Evolutionary conservation across 2,888 invertebrate genomes (phyloP).

Genomic region (Nomada ferruginata): DNA sequence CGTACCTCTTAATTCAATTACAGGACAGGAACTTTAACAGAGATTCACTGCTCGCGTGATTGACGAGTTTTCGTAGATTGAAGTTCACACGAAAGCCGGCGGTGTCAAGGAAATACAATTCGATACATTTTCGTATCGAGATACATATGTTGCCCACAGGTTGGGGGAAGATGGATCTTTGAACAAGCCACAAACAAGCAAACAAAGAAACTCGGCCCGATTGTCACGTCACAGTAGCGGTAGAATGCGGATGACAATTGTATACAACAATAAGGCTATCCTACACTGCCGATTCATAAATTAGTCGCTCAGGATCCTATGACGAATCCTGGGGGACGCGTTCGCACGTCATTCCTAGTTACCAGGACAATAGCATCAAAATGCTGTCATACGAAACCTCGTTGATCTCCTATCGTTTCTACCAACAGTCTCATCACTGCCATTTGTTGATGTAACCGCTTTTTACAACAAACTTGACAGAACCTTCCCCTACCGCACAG

Average conservation of each 20-base stretch:
- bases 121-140: slow-evolving; percentile 20
- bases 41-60: neutral
- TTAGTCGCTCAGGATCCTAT: slow-evolving; percentile 80
- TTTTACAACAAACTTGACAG: neutral
- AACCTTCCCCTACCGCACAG: neutral
- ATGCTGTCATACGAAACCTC: slow-evolving; percentile 76
- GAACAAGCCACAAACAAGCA: slow-evolving; percentile 78
- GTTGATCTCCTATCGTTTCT: slow-evolving; percentile 46
- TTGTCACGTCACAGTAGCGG: slow-evolving; percentile 77
- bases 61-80: neutral
- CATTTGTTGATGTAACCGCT: slow-evolving; percentile 12
- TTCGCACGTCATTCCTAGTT: slow-evolving; percentile 79
- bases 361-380: slow-evolving; percentile 75
- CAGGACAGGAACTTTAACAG: too few species aligned
- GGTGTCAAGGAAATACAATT: slow-evolving; percentile 17
- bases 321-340: slow-evolving; percentile 78
- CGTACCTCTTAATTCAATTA: too few species aligned
- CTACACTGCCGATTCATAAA: slow-evolving; percentile 77
- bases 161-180: slow-evolving; percentile 34
- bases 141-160: slow-evolving; percentile 20
- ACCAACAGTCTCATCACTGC: slow-evolving; percentile 31
- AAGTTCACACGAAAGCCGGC: neutral
- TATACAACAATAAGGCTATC: slow-evolving; percentile 80
- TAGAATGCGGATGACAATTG: slow-evolving; percentile 79
- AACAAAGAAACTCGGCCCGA: slow-evolving; percentile 78